Evolutionary conservation across 2,888 invertebrate genomes (phyloP), one percentile per base, ranked within the genome.

Genomic region (Drosophila putrida): DNA sequence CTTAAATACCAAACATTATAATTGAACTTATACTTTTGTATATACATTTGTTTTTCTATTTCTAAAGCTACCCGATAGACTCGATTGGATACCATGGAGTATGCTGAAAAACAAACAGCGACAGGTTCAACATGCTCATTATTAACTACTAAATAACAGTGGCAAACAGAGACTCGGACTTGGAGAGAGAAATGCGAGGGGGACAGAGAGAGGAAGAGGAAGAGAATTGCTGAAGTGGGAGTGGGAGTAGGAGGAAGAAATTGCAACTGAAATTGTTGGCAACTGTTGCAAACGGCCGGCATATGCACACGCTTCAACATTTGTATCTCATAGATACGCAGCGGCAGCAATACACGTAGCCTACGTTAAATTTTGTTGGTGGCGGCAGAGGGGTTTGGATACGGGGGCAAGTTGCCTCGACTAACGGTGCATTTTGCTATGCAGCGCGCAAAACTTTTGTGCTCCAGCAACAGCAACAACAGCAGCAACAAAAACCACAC

Each of bases 111-210:
- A 71, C 84, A 83, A 82, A 80, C 81, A 83, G 47, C 81, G 82
- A 74, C 84, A 80, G 80, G 73, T 70, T 80, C 86, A 88, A 86
- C 86, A 88, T 86, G 88, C 86, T 88, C 86, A 88, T 86, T 86
- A 86, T 86, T 86, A 88, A 86, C 88, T 86, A 86, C 86, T 88
- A 86, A 86, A 86, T 86, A 88, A 88, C 86, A 75, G 79, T 67
- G 81, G 74, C 79, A 81, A 85, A 75, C 75, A 75, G 81, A 55
- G 50, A 20, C 20, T 58, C 28, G 33, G 20, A 54, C 39, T 28
- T 10, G 28, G 9, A 38, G 60, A n/a, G 8, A 6, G 46, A 43
- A 20, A 20, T 20, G 3, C 20, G 13, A 15, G 8, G 35, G 31
- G 8, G 6, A 28, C 3, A 41, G 60, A n/a, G 8, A 6, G 46